These are phyloP conservation scores for Melanotaenia duboulayi DNA, from an alignment of 2,113 vertebrate species.

Conservation along the genomic window DNA sequence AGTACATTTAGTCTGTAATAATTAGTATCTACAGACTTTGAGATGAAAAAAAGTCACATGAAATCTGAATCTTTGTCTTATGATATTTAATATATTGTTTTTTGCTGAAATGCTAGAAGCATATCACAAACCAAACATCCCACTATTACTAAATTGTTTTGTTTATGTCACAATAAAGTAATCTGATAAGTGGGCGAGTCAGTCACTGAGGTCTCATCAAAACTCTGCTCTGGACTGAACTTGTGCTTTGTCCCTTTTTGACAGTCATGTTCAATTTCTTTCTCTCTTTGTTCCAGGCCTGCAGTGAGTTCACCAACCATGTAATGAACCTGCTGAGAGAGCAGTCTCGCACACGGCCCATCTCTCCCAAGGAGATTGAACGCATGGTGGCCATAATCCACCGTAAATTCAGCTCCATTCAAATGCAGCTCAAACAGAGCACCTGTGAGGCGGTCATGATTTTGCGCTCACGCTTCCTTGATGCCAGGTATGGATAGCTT, in stretches of 20 bases:
- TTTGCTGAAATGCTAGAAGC: neutral
- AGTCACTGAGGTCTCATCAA: neutral
- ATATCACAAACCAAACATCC: neutral
- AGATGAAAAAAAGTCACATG: neutral
- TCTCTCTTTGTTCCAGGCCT: slow-evolving; percentile 82
- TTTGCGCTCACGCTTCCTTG: slow-evolving; percentile 86
- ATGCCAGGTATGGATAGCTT: slow-evolving; percentile 81
- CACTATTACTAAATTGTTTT: neutral
- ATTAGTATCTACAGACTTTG: neutral
- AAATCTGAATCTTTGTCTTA: neutral
- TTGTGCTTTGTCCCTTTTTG: slow-evolving; percentile 20
- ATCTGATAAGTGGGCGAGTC: neutral
- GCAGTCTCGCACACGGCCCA: slow-evolving; percentile 89
- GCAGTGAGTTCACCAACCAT: slow-evolving; percentile 91
- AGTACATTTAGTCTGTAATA: neutral
- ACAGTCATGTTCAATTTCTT: slow-evolving; percentile 27
- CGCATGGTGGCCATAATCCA: slow-evolving; percentile 90
- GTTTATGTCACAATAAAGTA: neutral
- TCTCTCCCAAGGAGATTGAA: slow-evolving; percentile 89
- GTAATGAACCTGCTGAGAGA: slow-evolving; percentile 92
- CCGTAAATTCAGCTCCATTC: slow-evolving; percentile 91
- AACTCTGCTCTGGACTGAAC: slow-evolving; percentile 28
- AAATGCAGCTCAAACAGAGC: slow-evolving; percentile 94
- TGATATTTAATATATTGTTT: neutral
- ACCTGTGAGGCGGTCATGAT: slow-evolving; percentile 92